Evolutionary conservation across 2,113 vertebrate species (phyloP).

Genomic region (Bufo bufo): DNA sequence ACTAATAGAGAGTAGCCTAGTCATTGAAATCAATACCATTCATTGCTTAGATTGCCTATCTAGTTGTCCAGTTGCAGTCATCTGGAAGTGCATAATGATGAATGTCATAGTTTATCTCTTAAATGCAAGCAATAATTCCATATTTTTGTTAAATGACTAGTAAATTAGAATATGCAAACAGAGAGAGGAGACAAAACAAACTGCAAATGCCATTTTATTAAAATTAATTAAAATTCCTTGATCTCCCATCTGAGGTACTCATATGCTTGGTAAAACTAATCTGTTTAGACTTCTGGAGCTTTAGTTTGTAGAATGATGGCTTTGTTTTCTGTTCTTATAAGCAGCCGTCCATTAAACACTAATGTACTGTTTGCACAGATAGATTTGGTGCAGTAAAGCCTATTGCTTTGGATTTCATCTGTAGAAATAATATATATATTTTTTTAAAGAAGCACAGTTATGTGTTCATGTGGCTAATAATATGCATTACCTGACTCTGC

Average conservation of each 20-base stretch:
- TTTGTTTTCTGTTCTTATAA: constrained; percentile 7
- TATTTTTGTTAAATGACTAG: neutral
- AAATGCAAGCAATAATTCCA: neutral
- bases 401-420: neutral
- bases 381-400: constrained; percentile 21
- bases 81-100: neutral
- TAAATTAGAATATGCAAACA: neutral
- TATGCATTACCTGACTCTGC: neutral
- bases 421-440: too few relatives aligned
- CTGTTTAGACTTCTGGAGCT: neutral
- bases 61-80: neutral
- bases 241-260: constrained; percentile 7
- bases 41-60: neutral
- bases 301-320: constrained; percentile 28
- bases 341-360: constrained; percentile 33
- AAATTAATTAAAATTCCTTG: constrained; percentile 14
- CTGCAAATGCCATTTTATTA: constrained; percentile 5
- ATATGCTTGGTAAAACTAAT: constrained; percentile 1
- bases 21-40: neutral
- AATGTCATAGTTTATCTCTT: neutral
- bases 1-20: too few relatives aligned
- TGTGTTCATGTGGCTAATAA: constrained; percentile 16
- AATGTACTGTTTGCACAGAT: constrained; percentile 21
- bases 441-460: neutral
- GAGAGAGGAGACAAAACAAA: neutral